Conservation (phyloP, 1,140 invertebrate genomes). For the Tetramorium simillimum region DNA sequence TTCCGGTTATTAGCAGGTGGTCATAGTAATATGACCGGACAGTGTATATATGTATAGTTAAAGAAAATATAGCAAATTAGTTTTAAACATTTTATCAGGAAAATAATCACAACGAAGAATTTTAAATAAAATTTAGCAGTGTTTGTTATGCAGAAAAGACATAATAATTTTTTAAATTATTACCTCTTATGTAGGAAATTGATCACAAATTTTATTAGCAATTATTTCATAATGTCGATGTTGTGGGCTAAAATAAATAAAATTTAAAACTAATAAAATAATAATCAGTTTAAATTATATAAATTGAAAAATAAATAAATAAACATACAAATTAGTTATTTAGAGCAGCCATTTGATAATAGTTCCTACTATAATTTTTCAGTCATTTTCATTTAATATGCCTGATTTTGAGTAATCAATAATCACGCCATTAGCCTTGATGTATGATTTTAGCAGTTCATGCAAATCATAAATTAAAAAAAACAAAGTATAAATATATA, state of each 20-base stretch:
- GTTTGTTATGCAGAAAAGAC: too few relatives aligned
- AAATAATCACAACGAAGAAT: too few relatives aligned
- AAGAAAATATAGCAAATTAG: not conserved
- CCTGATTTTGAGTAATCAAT: too few relatives aligned
- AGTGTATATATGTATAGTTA: not conserved
- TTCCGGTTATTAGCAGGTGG: too few relatives aligned
- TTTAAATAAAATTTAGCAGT: too few relatives aligned
- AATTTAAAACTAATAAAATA: not conserved
- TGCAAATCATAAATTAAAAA: too few relatives aligned
- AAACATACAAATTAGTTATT: conserved; percentile 27
- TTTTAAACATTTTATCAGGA: not conserved
- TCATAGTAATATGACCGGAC: too few relatives aligned
- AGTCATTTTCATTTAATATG: too few relatives aligned
- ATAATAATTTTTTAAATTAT: not conserved
- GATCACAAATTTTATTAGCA: conserved; percentile 1
- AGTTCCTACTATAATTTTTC: not conserved
- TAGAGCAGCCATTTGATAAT: not conserved
- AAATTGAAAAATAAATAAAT: not conserved
- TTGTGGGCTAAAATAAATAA: not conserved
- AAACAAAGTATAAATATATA: too few relatives aligned
- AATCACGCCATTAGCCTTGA: too few relatives aligned
- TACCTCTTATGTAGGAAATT: conserved; percentile 20
- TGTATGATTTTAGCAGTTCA: too few relatives aligned
- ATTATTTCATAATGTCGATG: conserved; percentile 2
- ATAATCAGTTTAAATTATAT: not conserved